A percentile compares a stretch with the other conserved stretches of the same genome.
These are phyloP conservation scores for Periphyllus acericola DNA, from an alignment of 2,888 invertebrate genomes.

Conservation along the genomic window DNA sequence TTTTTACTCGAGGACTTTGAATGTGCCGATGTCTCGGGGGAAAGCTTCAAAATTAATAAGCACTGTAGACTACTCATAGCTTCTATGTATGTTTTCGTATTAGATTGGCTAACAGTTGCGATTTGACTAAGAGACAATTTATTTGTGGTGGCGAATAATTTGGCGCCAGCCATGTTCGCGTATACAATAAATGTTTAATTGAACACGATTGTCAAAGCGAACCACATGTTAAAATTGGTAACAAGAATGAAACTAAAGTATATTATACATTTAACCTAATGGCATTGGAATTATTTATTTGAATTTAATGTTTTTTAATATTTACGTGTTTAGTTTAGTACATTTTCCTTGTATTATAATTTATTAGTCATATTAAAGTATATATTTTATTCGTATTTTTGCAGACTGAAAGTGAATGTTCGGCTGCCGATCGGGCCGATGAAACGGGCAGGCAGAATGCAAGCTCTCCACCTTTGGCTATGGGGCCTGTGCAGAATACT, in stretches of 20 bases:
- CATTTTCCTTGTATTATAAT: too few species aligned
- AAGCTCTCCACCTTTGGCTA: conserved; percentile 71
- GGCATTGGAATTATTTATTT: background rate
- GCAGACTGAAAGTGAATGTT: conserved; percentile 85
- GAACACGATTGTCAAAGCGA: conserved; percentile 32
- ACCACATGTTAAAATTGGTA: conserved; percentile 18
- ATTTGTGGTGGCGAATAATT: conserved; percentile 5
- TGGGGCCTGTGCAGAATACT: conserved; percentile 71
- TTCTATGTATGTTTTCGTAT: background rate
- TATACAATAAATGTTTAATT: conserved; percentile 37
- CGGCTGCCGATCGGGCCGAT: conserved; percentile 70
- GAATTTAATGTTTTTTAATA: too few species aligned
- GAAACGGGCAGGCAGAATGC: conserved; percentile 81
- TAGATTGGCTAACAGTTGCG: conserved; percentile 17
- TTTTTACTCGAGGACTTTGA: conserved; percentile 7
- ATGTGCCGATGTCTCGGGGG: background rate
- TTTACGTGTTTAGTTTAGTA: too few species aligned
- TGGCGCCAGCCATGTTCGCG: conserved; percentile 27
- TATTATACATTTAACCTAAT: background rate
- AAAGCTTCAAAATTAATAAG: background rate
- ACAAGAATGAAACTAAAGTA: conserved; percentile 27
- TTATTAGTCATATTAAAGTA: background rate
- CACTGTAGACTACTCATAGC: too few species aligned
- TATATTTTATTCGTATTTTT: conserved; percentile 66
- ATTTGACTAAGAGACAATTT: conserved; percentile 2